phyloP scores from a whole-genome alignment of 2,797 vertebrate species.

The Liasis olivaceus region DNA sequence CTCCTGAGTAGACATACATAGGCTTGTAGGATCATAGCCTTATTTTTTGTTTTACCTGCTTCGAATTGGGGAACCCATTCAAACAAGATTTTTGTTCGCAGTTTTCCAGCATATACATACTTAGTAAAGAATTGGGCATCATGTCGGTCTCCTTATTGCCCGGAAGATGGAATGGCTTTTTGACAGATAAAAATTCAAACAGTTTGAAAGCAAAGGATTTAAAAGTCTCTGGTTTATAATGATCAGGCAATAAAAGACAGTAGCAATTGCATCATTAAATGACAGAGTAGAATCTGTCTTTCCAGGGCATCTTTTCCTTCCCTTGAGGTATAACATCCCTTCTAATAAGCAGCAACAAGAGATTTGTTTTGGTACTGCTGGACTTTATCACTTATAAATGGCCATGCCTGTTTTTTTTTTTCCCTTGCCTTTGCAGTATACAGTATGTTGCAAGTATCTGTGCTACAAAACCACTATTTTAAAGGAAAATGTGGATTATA shows the following conservation, averaged over 20 bases:
- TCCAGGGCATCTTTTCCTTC: not conserved
- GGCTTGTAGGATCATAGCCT: not conserved
- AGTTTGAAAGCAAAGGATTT: not conserved
- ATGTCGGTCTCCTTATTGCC: not conserved
- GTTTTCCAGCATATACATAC: not conserved
- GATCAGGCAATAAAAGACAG: not conserved
- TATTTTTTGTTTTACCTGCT: not conserved
- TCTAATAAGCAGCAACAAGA: not conserved
- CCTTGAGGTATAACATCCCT: not conserved
- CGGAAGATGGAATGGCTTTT: not conserved
- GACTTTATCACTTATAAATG: not conserved
- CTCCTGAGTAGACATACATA: not conserved
- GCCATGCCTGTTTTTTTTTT: not conserved
- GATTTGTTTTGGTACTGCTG: not conserved
- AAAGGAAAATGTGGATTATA: not conserved
- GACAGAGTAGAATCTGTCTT: not conserved
- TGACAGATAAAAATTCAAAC: slow-evolving; percentile 4
- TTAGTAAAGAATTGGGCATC: not conserved
- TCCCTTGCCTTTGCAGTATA: not conserved
- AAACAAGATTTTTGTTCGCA: not conserved
- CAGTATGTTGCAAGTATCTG: not conserved
- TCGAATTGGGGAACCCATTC: not conserved
- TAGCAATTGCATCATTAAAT: slow-evolving; percentile 28
- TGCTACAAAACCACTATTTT: not conserved
- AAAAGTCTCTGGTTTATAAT: not conserved